Base-by-base conservation (phyloP, 2,797 vertebrate species). In the Ctenochaetus hawaiiensis region DNA sequence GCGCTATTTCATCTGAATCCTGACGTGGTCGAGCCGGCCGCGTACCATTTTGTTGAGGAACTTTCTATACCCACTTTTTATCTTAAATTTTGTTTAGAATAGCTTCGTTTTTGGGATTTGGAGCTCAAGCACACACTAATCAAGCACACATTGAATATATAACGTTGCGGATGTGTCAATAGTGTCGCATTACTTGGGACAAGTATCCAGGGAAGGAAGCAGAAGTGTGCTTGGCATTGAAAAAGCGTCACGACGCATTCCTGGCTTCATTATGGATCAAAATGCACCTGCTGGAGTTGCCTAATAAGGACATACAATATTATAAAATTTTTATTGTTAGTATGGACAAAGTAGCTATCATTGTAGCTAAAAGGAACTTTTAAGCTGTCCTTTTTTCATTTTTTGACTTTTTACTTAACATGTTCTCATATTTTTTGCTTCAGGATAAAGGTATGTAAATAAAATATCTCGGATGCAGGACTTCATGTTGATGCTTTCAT, bases 51-150 rank as follows among this genome's bases (percentile, higher is more conserved):
- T 0, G 20, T 6, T n/a, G 2, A 1, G 3, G 0, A 12, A 0
- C 18, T 14, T 14, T 13, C 58, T 59, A 72, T 7, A 2, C 0
- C 1, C 2, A 0, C 7, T 0, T 12, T 0, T 1, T 2, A 0
- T 8, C 0, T 20, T 14, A 5, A 7, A 14, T 47, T 16, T 4
- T 8, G 5, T 1, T 1, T 0, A 0, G 0, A 53, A 49, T 8
- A 3, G 2, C 0, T 41, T 4, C 0, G 6, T 1, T 34, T 18
- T 17, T 0, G 1, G 2, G 1, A 3, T 0, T 4, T 0, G 1
- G 7, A 4, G 1, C 4, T n/a, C 0, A 57, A 7, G 41, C 3
- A 49, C 8, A 58, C 22, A 45, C 0, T 2, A 0, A 17, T 20
- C 2, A 39, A 47, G 9, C 1, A 9, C 0, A 1, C 0, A 1